Base-by-base conservation (phyloP, 2,888 invertebrate species). In the Agrypnus murinus region DNA sequence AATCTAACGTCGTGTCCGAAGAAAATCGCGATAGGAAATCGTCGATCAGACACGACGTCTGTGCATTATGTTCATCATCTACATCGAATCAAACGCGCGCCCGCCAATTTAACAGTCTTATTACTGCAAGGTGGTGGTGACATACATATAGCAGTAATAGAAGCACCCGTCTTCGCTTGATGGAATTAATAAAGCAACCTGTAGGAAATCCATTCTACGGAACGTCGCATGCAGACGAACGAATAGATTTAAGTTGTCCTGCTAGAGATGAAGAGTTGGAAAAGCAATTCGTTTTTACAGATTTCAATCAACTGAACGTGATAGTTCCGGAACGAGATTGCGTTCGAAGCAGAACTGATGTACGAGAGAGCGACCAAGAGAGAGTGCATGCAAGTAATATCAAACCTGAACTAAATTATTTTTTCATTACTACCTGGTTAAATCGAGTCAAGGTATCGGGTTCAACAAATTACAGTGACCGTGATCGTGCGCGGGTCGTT, bases 391-490 rank as follows among this genome's bases (percentile, higher is more conserved):
- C 63, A 36, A 53, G 55, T 50, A 43, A 55, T 65, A 72, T 71
- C 67, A 59, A 62, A 72, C 74, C 73, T 76, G 79, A 79, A 78
- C 79, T 78, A 75, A 81, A 79, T 80, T 78, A 79, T 81, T 81
- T 81, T 80, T 81, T 82, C 81, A 80, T 81, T 79, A 78, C 79
- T 79, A 77, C 77, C 81, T 79, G 81, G 79, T 81, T 81, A 81
- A 81, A 81, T 80, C 80, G 77, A 81, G 80, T 78, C 81, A 75
- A 81, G 74, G 75, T 73, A 81, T 81, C 79, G 81, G 81, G 83
- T 82, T 82, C 83, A 83, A 82, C 82, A 83, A 83, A 84, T 83
- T 82, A 81, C 81, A 80, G 80, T 83, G 83, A 82, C 83, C 82
- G 83, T 82, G 82, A 81, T 83, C 82, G 82, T 84, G 83, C 79